A percentile compares a stretch with the other conserved stretches of the same genome.
phyloP scores from a whole-genome alignment of 2,113 vertebrate species.

The Cinclus mexicanus region DNA sequence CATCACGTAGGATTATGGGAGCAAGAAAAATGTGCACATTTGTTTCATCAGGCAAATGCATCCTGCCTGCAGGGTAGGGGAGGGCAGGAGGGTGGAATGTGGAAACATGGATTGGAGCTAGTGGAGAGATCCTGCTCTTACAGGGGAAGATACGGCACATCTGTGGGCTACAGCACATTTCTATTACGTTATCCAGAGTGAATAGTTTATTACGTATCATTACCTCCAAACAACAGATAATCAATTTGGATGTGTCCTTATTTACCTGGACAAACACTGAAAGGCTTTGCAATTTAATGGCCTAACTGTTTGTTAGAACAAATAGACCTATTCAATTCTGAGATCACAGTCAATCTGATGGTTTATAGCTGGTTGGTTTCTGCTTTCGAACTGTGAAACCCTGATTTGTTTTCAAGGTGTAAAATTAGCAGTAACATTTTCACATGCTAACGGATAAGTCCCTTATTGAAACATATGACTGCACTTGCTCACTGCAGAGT shows the following conservation, averaged over 20 bases:
- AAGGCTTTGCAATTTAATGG: conserved; percentile 58
- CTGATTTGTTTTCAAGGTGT: conserved; percentile 38
- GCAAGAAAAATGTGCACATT: background rate
- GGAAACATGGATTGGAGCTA: background rate
- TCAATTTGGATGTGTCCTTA: conserved; percentile 62
- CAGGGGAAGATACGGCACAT: background rate
- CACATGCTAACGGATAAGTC: conserved; percentile 12
- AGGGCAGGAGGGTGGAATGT: background rate
- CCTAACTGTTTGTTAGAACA: conserved; percentile 53
- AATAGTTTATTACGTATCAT: conserved; percentile 60
- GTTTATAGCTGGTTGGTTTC: conserved; percentile 45
- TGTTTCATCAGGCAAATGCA: background rate
- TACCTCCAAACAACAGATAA: conserved; percentile 55
- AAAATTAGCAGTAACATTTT: conserved; percentile 60
- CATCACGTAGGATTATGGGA: fast-evolving
- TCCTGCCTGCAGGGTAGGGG: fast-evolving
- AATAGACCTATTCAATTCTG: conserved; percentile 40
- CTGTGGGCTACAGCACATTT: conserved; percentile 7
- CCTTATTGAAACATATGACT: conserved; percentile 36
- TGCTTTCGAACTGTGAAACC: conserved; percentile 34
- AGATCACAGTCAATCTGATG: conserved; percentile 38
- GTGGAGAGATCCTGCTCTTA: background rate
- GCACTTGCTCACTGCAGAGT: background rate
- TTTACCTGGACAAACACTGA: conserved; percentile 61
- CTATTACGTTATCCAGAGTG: conserved; percentile 31